Conservation (phyloP, 1,140 invertebrate species). For the Anastatus disparis region DNA sequence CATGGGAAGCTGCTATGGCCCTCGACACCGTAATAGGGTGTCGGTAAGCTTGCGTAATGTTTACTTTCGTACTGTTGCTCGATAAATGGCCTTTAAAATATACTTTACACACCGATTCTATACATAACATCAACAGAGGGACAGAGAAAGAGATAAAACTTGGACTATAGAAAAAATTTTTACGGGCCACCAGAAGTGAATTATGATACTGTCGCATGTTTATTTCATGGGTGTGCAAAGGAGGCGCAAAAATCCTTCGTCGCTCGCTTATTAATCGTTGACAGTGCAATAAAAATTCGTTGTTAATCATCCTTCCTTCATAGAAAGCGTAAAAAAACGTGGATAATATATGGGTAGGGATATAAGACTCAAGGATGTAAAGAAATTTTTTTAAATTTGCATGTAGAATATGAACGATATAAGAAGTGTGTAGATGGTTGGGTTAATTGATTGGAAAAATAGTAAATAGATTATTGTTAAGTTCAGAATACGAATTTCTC, state of each 20-base stretch:
- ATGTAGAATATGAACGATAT: too few species aligned
- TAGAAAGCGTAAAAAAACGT: too few species aligned
- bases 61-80: conserved; percentile 24
- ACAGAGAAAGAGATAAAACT: not conserved
- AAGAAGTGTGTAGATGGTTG: too few species aligned
- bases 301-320: conserved; percentile 29
- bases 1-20: conserved; percentile 6
- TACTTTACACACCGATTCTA: conserved; percentile 1
- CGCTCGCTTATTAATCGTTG: conserved; percentile 18
- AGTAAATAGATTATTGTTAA: too few species aligned
- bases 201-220: conserved; percentile 1
- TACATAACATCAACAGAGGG: too few species aligned
- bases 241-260: not conserved
- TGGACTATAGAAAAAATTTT: conserved; percentile 9
- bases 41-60: conserved; percentile 29
- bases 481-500: too few species aligned
- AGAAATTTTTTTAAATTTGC: too few species aligned
- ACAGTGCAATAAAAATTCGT: conserved; percentile 17
- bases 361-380: too few species aligned
- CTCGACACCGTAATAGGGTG: conserved; percentile 22
- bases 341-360: too few species aligned
- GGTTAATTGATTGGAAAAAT: too few species aligned
- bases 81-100: conserved; percentile 14
- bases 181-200: conserved; percentile 16
- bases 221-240: not conserved